These are phyloP conservation scores for Charadrius vociferus DNA, from an alignment of 2,113 vertebrate species.

Conservation along the genomic window DNA sequence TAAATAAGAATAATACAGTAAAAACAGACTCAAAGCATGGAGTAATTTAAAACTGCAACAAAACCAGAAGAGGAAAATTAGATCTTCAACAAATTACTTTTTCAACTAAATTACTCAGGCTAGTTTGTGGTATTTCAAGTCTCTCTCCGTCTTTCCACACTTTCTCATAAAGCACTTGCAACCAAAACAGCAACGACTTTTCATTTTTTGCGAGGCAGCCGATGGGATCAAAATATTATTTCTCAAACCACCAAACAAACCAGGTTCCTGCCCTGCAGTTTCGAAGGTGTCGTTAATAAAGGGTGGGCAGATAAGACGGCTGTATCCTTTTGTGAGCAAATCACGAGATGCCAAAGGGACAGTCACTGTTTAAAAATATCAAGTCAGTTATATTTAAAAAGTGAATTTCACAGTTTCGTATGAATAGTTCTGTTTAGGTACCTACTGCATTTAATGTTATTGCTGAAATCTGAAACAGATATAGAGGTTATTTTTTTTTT, in stretches of 20 bases:
- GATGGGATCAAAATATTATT: slow-evolving; percentile 4
- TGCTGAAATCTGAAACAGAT: slow-evolving; percentile 53
- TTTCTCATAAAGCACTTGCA: not conserved
- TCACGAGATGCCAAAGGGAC: not conserved
- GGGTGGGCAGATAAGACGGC: not conserved
- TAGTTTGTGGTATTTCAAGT: not conserved
- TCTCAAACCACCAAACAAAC: not conserved
- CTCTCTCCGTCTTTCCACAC: not conserved
- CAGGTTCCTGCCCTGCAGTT: not conserved
- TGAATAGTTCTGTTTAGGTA: not conserved
- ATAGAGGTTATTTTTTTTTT: not conserved
- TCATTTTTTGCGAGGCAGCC: not conserved
- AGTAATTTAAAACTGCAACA: not conserved
- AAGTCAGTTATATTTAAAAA: not conserved
- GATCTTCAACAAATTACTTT: not conserved
- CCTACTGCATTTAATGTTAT: not conserved
- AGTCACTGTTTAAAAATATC: not conserved
- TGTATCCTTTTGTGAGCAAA: not conserved
- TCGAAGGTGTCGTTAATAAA: not conserved
- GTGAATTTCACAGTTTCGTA: not conserved
- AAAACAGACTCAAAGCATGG: not conserved
- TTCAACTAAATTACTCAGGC: not conserved
- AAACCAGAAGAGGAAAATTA: slow-evolving; percentile 3
- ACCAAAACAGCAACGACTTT: not conserved
- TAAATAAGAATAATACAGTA: not conserved